phyloP scores from a whole-genome alignment of 2,797 vertebrate species.

The Glyptemys insculpta region DNA sequence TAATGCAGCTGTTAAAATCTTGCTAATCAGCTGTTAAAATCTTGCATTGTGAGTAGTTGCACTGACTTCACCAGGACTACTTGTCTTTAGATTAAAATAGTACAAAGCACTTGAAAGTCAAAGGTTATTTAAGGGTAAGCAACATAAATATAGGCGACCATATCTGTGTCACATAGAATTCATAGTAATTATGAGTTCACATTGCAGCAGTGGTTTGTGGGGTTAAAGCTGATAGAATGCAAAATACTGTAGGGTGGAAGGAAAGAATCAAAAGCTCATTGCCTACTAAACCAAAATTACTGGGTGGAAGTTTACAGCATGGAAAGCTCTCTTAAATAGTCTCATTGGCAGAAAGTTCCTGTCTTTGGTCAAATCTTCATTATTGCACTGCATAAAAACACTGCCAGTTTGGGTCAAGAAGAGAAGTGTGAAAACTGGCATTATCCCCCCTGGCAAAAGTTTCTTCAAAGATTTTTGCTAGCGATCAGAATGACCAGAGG shows the following conservation, averaged over 20 bases:
- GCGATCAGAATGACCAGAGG: neutral
- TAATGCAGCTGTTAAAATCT: neutral
- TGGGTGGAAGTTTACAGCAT: neutral
- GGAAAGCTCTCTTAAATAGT: neutral
- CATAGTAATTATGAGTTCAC: neutral
- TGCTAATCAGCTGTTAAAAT: neutral
- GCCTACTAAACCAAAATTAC: constrained; percentile 13
- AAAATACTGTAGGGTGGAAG: neutral
- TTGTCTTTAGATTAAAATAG: constrained; percentile 15
- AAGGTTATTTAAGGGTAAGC: constrained; percentile 18
- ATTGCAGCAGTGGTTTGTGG: neutral
- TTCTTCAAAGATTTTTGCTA: neutral
- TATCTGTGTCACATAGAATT: neutral
- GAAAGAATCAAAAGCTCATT: neutral
- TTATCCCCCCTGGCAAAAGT: neutral
- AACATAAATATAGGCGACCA: neutral
- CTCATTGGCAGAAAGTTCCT: neutral
- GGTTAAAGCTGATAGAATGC: neutral
- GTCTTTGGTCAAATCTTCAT: neutral
- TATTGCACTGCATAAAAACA: neutral
- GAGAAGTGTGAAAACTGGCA: neutral
- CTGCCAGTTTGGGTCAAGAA: neutral
- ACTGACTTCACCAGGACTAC: constrained; percentile 7
- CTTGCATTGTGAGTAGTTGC: accelerated
- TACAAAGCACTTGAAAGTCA: neutral